phyloP scores from a whole-genome alignment of 2,797 vertebrate species.

The Balearica regulorum region DNA sequence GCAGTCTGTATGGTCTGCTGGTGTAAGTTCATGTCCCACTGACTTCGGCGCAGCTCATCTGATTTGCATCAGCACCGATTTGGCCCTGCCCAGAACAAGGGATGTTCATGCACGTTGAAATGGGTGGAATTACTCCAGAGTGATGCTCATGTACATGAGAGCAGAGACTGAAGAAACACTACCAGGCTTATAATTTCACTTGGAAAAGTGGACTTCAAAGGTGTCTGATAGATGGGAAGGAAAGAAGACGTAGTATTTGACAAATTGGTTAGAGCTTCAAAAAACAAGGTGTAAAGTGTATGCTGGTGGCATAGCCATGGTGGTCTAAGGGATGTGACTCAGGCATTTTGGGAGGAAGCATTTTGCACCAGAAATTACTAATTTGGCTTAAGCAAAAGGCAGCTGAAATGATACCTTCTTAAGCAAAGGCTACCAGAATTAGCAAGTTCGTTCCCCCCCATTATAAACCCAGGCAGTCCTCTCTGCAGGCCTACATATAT shows the following conservation, averaged over 20 bases:
- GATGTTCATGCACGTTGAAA: not conserved
- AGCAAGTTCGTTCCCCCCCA: not conserved
- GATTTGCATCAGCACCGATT: not conserved
- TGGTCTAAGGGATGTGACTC: not conserved
- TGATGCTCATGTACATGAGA: not conserved
- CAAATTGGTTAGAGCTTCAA: not conserved
- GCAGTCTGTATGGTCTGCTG: not conserved
- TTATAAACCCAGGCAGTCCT: not conserved
- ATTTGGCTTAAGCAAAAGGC: not conserved
- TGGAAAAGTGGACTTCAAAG: not conserved
- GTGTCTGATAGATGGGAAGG: not conserved
- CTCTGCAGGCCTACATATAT: not conserved
- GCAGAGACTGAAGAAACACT: not conserved
- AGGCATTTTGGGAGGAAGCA: not conserved
- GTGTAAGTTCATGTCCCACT: not conserved
- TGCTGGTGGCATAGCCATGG: not conserved
- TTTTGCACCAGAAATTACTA: not conserved
- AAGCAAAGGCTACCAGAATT: not conserved
- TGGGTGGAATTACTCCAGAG: not conserved
- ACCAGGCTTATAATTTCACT: not conserved
- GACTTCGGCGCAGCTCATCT: not conserved
- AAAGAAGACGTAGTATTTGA: not conserved
- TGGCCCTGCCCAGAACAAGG: not conserved
- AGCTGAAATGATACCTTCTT: not conserved
- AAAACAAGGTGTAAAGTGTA: not conserved